Evolutionary conservation across 2,797 vertebrate species (phyloP), one percentile per base, ranked within the genome.

Genomic region (Hirundo rustica): DNA sequence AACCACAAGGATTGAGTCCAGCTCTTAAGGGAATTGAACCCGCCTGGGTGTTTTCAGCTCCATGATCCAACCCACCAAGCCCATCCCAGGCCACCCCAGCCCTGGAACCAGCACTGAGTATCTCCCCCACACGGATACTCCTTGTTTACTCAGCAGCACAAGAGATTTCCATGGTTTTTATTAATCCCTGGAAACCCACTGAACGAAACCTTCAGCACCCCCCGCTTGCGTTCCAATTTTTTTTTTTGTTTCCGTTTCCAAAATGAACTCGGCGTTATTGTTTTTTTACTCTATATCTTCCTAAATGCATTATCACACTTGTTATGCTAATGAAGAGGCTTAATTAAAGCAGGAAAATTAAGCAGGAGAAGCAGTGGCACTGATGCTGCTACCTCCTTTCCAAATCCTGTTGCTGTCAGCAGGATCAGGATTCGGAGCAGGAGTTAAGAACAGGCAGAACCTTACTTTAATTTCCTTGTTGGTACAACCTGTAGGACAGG

Each of bases 21-120:
- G 6, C 40, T 47, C 16, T 26, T 5, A 5, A 32, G 4, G 16
- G 5, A 57, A 27, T 7, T 3, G 2, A 77, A 44, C 5, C 0
- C 12, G 23, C 14, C 5, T 15, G 0, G 3, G 36, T 3, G 1
- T 50, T 68, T 2, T 23, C 53, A 50, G 1, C 44, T 57, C 38
- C 26, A 3, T 6, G 38, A 32, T 61, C 47, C 29, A 29, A 36
- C 25, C 25, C 19, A 5, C 15, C 7, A 3, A 66, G 7, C 18
- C 34, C 32, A 44, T 20, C n/a, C 40, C 21, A 20, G 8, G 3
- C 16, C 13, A 26, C 21, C 2, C 21, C 58, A 47, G 7, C 19
- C 29, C 64, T 21, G 99, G 98, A 34, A n/a, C 99, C 99, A 98
- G 61, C 61, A 3, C 54, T 11, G 62, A 48, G 70, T 12, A 53